Percentiles rank a stretch among this genome's conserved stretches.
Conservation (phyloP, 2,888 invertebrate genomes). For the Apotomis capreana region DNA sequence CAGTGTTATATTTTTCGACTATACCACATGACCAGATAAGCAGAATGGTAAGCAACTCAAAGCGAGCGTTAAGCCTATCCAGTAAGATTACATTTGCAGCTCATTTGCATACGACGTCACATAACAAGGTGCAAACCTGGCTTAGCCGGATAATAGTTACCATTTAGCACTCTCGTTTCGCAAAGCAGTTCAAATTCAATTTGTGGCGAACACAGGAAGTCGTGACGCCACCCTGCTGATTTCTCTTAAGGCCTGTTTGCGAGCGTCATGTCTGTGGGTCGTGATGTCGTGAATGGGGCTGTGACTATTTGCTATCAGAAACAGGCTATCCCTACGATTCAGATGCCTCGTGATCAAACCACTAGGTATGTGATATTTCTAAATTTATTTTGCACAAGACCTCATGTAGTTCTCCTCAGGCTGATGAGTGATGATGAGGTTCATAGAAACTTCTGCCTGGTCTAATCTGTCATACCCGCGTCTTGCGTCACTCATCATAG, state of each 20-base stretch:
- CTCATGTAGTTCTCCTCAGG: too few species aligned
- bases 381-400: too few species aligned
- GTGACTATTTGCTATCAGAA: neutral
- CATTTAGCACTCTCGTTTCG: conserved; percentile 62
- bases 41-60: conserved; percentile 29
- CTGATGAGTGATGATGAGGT: too few species aligned
- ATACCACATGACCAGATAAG: neutral
- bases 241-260: conserved; percentile 48
- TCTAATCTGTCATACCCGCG: too few species aligned
- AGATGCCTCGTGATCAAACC: too few species aligned
- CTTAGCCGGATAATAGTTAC: conserved; percentile 24
- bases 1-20: conserved; percentile 1
- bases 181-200: conserved; percentile 67
- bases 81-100: conserved; percentile 46
- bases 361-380: too few species aligned
- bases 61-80: conserved; percentile 29
- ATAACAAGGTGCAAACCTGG: neutral
- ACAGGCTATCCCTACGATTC: too few species aligned
- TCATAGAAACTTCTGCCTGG: too few species aligned
- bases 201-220: conserved; percentile 62
- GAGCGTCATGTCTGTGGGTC: neutral
- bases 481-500: too few species aligned
- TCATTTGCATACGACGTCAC: neutral
- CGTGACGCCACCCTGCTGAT: conserved; percentile 60
- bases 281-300: neutral